Conservation (phyloP, 2,888 invertebrate species). For the Drosophila mulleri region DNA sequence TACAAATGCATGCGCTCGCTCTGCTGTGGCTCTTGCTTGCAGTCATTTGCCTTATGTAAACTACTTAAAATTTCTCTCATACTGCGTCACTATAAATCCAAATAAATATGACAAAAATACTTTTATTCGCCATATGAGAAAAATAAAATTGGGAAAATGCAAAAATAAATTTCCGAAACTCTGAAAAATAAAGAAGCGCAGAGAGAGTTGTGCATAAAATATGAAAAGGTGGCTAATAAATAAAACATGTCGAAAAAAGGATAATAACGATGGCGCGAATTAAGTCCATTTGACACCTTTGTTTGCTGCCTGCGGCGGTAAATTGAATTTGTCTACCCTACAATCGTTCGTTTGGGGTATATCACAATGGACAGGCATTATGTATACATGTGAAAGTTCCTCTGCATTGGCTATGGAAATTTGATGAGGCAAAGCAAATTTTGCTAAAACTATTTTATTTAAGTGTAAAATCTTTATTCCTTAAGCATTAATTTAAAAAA, state of each 20-base stretch:
- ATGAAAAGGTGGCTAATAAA: conserved; percentile 70
- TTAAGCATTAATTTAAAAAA: too few relatives aligned
- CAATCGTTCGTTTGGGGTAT: not conserved
- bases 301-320: conserved; percentile 31
- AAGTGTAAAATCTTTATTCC: too few relatives aligned
- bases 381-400: not conserved
- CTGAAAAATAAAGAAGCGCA: conserved; percentile 28
- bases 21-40: not conserved
- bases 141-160: not conserved
- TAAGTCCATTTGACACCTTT: conserved; percentile 79
- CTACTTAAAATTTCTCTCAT: conserved; percentile 12
- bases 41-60: conserved; percentile 35
- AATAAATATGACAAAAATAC: conserved; percentile 39
- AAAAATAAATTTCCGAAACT: conserved; percentile 25
- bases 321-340: conserved; percentile 44
- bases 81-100: conserved; percentile 15
- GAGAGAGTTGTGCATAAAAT: conserved; percentile 49
- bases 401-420: too few relatives aligned
- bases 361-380: not conserved
- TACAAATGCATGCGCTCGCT: conserved; percentile 11
- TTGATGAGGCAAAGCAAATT: not conserved
- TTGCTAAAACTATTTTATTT: too few relatives aligned
- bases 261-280: conserved; percentile 45
- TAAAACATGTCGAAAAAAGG: conserved; percentile 59
- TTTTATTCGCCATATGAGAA: not conserved